Evolutionary conservation across 1,140 invertebrate species (phyloP).

Genomic region (Aphelinus atriplicis): DNA sequence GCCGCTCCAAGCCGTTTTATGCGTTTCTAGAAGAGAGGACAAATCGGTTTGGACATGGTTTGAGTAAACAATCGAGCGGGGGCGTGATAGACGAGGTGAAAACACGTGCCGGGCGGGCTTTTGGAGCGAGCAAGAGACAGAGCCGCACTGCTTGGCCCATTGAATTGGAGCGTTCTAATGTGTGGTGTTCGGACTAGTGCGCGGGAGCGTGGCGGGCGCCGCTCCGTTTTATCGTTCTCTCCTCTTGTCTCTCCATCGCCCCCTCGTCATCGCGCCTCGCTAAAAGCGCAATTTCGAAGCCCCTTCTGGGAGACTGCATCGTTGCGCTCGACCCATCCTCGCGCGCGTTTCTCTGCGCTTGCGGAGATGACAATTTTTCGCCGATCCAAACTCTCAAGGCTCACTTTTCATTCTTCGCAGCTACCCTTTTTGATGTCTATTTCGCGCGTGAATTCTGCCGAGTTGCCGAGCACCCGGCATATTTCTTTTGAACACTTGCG

Average conservation of each 20-base stretch:
- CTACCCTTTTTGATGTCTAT: too few species aligned
- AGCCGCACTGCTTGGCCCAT: background rate
- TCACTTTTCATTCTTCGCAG: too few species aligned
- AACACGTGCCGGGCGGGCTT: background rate
- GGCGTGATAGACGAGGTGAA: background rate
- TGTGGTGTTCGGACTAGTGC: background rate
- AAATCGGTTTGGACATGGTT: slow-evolving; percentile 3
- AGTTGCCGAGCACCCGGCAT: too few species aligned
- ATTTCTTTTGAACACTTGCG: too few species aligned
- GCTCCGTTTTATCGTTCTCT: slow-evolving; percentile 2
- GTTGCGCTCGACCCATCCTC: background rate
- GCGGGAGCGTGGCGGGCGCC: background rate
- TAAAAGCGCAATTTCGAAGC: slow-evolving; percentile 29
- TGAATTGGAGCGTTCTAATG: slow-evolving; percentile 14
- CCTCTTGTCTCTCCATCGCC: background rate
- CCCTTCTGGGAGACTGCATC: background rate
- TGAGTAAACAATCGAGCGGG: slow-evolving; percentile 9
- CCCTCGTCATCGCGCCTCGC: slow-evolving; percentile 9
- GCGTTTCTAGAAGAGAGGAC: background rate
- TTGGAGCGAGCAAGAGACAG: background rate
- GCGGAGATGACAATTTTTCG: too few species aligned
- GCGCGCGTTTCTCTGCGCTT: background rate
- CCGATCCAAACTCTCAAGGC: too few species aligned
- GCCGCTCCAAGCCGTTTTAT: too few species aligned
- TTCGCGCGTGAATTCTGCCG: too few species aligned